Conservation (phyloP, 1,140 invertebrate genomes). For the Pogonus chalceus region DNA sequence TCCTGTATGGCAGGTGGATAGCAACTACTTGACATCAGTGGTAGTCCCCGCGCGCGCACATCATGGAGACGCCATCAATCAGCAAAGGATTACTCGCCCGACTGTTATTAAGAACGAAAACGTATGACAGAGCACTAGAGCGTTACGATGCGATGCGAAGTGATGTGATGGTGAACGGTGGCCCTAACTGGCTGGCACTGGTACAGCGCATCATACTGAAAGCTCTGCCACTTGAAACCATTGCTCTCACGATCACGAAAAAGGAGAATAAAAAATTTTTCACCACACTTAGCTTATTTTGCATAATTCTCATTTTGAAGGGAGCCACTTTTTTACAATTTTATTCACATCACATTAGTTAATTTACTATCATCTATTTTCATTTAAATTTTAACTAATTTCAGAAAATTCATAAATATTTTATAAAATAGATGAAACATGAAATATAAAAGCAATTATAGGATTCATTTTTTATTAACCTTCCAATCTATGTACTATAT, state of each 20-base stretch:
- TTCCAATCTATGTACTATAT: neutral
- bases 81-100: conserved; percentile 26
- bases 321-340: no score
- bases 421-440: neutral
- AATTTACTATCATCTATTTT: no score
- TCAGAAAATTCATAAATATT: neutral
- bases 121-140: conserved; percentile 18
- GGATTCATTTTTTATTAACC: neutral
- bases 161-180: no score
- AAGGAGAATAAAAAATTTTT: no score
- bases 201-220: neutral
- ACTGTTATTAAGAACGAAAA: conserved; percentile 30
- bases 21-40: neutral
- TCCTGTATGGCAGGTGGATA: neutral
- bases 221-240: neutral
- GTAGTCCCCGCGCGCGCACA: conserved; percentile 17
- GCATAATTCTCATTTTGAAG: no score
- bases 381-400: neutral
- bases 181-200: neutral
- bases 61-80: conserved; percentile 29
- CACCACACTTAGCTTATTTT: no score
- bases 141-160: no score
- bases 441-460: neutral
- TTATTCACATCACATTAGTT: no score
- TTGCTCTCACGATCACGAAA: neutral